Evolutionary conservation across 2,113 vertebrate species (phyloP), one percentile per base, ranked within the genome.

Genomic region (Setophaga petechia): DNA sequence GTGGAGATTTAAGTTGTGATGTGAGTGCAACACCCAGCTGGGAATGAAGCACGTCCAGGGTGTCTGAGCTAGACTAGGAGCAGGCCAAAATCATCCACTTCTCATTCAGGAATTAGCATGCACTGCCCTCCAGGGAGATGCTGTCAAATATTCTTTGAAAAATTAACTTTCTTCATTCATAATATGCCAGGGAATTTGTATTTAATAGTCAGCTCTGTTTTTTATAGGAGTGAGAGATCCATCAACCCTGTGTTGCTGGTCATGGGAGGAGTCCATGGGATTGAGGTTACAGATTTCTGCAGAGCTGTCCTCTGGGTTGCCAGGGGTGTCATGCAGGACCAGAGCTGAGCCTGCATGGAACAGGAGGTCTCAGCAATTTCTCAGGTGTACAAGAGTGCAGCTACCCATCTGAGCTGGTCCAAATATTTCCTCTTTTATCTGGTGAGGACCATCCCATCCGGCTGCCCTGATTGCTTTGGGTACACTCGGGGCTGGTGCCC

Each of bases 311-410:
- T 85, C 31, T n/a, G 85, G 52, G 35, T 33, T 74, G 19, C 11
- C 35, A 20, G 0, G 1, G 24, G 31, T 11, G 33, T 51, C 7
- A 1, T 0, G 0, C 37, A 55, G 61, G 15, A 44, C 55, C 23
- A 33, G 47, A 33, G 39, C 33, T 81, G 35, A 94, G 57, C 39
- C 78, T 69, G 54, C n/a, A 5, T 18, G 33, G 35, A 71, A 59
- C 21, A 16, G 47, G 25, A 52, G 33, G 4, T 19, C 52, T 84
- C 41, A 43, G 41, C 33, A 87, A 44, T 49, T 68, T 59, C 43
- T 58, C 5, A 41, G n/a, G 18, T 69, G 58, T 33, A 22, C 11
- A 30, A 27, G 49, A 86, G 22, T 37, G 33, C 71, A 92, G 41
- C 7, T 15, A 31, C 27, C 11, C 22, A 15, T 22, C 44, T 12